Conservation (phyloP, 2,113 vertebrate genomes). For the Motacilla tschutschensis region DNA sequence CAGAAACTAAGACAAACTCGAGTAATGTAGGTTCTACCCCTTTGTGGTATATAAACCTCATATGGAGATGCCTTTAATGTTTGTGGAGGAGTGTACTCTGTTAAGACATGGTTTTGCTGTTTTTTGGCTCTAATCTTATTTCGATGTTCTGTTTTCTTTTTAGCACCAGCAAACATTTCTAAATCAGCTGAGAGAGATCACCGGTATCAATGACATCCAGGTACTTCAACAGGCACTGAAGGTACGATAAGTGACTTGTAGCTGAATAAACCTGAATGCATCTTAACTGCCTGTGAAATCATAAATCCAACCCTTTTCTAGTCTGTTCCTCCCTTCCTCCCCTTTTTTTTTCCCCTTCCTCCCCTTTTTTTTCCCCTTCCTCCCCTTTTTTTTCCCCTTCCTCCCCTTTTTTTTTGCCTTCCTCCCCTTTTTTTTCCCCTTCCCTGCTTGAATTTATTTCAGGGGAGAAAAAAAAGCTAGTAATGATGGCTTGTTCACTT, state of each 20-base stretch:
- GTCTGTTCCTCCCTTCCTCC: neutral
- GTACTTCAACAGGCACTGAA: slow-evolving; percentile 95
- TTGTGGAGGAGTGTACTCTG: neutral
- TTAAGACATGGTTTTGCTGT: neutral
- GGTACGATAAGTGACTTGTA: slow-evolving; percentile 69
- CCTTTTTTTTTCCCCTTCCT: neutral
- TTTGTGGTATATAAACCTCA: neutral
- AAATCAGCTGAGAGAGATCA: slow-evolving; percentile 96
- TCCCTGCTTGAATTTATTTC: neutral
- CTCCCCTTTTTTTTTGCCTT: too few species aligned
- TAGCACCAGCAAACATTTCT: slow-evolving; percentile 96
- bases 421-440: neutral
- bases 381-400: too few species aligned
- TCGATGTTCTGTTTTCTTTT: neutral
- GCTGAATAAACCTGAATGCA: neutral
- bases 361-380: too few species aligned
- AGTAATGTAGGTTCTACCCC: accelerated
- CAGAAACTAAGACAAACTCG: neutral
- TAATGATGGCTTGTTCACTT: neutral
- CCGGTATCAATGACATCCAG: slow-evolving; percentile 93
- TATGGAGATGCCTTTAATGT: neutral
- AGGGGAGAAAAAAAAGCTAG: accelerated
- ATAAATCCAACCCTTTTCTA: neutral
- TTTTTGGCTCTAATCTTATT: neutral
- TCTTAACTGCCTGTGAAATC: neutral